phyloP scores from a whole-genome alignment of 2,797 vertebrate genomes.

The Betta splendens region DNA sequence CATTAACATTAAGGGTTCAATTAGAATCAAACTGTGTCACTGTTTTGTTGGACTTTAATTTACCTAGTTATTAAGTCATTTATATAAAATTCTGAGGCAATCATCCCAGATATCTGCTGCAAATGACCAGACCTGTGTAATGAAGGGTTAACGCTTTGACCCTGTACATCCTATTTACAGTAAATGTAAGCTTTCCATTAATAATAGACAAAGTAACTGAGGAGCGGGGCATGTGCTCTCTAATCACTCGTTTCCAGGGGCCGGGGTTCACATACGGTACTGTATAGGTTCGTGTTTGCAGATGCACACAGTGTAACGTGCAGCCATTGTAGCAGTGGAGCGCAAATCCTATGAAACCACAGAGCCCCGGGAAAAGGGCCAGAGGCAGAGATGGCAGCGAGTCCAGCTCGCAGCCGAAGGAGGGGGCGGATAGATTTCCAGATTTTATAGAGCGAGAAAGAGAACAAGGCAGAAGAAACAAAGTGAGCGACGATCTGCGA shows the following conservation, averaged over 20 bases:
- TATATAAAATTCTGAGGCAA: too few species aligned
- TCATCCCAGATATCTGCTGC: too few species aligned
- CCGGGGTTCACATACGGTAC: not conserved
- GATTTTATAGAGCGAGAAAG: slow-evolving; percentile 34
- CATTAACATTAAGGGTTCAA: too few species aligned
- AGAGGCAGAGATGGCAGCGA: slow-evolving; percentile 75
- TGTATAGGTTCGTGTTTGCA: slow-evolving; percentile 20
- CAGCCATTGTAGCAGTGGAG: slow-evolving; percentile 68
- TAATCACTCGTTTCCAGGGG: not conserved
- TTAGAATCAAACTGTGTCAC: too few species aligned
- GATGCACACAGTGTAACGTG: slow-evolving; percentile 40
- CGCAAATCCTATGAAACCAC: slow-evolving; percentile 81
- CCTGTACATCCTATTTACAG: too few species aligned
- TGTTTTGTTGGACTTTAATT: too few species aligned
- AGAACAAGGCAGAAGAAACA: slow-evolving; percentile 36
- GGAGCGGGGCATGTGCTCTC: too few species aligned
- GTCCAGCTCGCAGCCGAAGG: slow-evolving; percentile 67
- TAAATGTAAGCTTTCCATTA: not conserved
- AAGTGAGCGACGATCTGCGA: slow-evolving; percentile 23
- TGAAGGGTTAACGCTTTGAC: too few species aligned
- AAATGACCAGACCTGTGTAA: too few species aligned
- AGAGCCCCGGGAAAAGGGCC: slow-evolving; percentile 74
- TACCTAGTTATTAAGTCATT: too few species aligned
- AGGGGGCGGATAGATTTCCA: slow-evolving; percentile 46
- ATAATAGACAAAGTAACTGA: not conserved